Evolutionary conservation across 2,113 vertebrate genomes (phyloP).

Genomic region (Pollachius pollachius): DNA sequence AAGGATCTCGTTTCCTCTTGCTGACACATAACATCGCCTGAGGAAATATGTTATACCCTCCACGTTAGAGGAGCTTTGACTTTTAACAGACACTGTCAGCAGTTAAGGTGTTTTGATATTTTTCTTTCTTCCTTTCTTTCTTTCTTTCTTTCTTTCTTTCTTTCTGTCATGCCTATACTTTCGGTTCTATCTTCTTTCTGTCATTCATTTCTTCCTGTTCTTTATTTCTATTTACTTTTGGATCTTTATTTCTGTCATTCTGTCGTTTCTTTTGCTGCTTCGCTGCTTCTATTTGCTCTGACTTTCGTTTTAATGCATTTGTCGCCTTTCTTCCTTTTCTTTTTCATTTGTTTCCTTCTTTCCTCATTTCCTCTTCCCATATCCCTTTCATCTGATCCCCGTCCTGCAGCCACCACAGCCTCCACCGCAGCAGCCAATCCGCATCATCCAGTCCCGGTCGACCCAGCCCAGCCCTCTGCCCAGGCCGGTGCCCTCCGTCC

Average conservation of each 20-base stretch:
- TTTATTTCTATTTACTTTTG: background rate
- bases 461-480: slow-evolving; percentile 81
- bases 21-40: too few relatives aligned
- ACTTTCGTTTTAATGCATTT: background rate
- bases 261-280: background rate
- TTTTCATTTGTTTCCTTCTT: background rate
- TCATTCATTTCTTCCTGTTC: background rate
- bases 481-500: slow-evolving; percentile 84
- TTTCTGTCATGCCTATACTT: background rate
- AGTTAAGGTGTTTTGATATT: background rate
- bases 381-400: fast-evolving
- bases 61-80: too few relatives aligned
- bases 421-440: slow-evolving; percentile 67
- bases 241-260: slow-evolving; percentile 3
- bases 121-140: background rate
- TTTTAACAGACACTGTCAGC: too few relatives aligned
- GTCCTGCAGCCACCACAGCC: slow-evolving; percentile 54
- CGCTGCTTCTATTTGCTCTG: too few relatives aligned
- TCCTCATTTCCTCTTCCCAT: background rate
- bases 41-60: too few relatives aligned
- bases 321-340: background rate
- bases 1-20: too few relatives aligned
- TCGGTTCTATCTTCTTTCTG: background rate
- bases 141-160: background rate
- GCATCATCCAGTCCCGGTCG: slow-evolving; percentile 78